Conservation (phyloP, 2,888 invertebrate genomes). For the Tipula helvola region DNA sequence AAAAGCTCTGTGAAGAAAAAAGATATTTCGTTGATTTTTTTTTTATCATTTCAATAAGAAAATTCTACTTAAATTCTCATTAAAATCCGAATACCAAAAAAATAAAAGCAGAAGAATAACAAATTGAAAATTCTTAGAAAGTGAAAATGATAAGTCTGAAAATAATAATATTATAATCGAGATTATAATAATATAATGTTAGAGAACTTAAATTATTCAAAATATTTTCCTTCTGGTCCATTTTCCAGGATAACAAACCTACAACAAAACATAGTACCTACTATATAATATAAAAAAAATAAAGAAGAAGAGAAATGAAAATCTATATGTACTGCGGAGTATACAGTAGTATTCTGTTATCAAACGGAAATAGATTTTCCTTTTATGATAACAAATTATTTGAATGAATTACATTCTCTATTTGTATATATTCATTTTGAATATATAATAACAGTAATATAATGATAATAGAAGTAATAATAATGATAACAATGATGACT, state of each 20-base stretch:
- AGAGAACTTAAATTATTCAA: not conserved
- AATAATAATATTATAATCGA: not conserved
- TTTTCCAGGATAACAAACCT: not conserved
- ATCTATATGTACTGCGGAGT: not conserved
- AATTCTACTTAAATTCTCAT: not conserved
- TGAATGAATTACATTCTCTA: not conserved
- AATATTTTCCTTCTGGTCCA: not conserved
- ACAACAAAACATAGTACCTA: not conserved
- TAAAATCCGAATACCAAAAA: not conserved
- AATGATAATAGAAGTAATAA: not conserved
- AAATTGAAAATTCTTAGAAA: not conserved
- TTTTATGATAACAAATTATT: not conserved
- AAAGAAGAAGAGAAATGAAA: not conserved
- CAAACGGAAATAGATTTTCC: not conserved
- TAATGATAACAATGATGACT: not conserved
- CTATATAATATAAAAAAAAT: not conserved
- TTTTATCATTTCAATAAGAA: not conserved
- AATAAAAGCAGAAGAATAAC: not conserved
- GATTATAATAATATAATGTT: not conserved
- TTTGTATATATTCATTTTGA: not conserved
- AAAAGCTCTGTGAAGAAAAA: not conserved
- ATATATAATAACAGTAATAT: not conserved
- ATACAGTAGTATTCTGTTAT: not conserved
- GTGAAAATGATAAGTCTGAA: not conserved
- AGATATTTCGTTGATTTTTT: not conserved